These are phyloP conservation scores for Papilio dardanus DNA, from an alignment of 1,140 invertebrate species.

Conservation along the genomic window DNA sequence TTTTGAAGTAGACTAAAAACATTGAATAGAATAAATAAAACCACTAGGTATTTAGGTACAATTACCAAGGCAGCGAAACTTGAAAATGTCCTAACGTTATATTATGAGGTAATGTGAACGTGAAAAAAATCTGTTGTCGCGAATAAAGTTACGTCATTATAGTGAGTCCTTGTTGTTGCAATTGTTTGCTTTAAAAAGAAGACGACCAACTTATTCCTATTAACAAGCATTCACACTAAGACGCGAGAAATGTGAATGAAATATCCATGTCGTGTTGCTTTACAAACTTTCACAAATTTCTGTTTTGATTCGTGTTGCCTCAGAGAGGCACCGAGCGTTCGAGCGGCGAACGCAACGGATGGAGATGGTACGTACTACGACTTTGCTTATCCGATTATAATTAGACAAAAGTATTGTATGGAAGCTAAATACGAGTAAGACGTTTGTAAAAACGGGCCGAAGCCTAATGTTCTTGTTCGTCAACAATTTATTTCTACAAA, in stretches of 20 bases:
- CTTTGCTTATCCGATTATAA: not conserved
- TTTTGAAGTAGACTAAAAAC: not conserved
- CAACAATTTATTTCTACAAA: not conserved
- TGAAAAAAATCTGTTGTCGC: not conserved
- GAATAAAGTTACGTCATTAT: slow-evolving; percentile 30
- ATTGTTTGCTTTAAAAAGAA: slow-evolving; percentile 28
- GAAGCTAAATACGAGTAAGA: not conserved
- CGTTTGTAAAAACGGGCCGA: not conserved
- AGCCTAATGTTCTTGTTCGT: not conserved
- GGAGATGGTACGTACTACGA: not conserved
- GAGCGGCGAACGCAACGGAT: not conserved
- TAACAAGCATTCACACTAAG: slow-evolving; percentile 33
- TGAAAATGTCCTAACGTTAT: not conserved
- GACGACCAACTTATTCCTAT: slow-evolving; percentile 35
- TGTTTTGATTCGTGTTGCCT: slow-evolving; percentile 30
- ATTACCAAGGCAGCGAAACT: not conserved
- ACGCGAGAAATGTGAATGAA: slow-evolving; percentile 38
- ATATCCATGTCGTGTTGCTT: slow-evolving; percentile 32
- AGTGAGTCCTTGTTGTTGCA: slow-evolving; percentile 33
- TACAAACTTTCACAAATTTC: slow-evolving; percentile 36
- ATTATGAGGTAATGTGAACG: not conserved
- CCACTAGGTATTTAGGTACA: too few species aligned
- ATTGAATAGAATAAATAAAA: not conserved
- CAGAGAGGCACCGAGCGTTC: slow-evolving; percentile 3
- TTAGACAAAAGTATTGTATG: not conserved